phyloP scores from a whole-genome alignment of 2,113 vertebrate genomes.

The Grammatotria lemairii region DNA sequence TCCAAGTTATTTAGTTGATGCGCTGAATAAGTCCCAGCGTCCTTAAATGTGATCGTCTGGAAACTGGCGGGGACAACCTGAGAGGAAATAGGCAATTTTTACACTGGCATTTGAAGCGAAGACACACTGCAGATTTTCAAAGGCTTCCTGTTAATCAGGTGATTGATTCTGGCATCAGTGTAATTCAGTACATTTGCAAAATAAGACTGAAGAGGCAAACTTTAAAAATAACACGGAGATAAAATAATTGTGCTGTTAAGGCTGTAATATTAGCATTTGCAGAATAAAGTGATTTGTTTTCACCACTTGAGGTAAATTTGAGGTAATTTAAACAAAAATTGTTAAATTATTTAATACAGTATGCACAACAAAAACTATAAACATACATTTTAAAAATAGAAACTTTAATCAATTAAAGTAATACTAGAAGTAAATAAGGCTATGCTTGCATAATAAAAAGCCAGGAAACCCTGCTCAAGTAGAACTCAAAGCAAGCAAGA shows the following conservation, averaged over 20 bases:
- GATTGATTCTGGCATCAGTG: background rate
- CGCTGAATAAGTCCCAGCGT: background rate
- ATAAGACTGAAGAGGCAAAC: background rate
- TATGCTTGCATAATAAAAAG: background rate
- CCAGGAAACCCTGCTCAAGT: background rate
- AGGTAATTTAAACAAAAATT: background rate
- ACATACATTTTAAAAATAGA: background rate
- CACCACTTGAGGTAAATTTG: background rate
- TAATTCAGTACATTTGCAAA: background rate
- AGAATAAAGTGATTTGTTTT: background rate
- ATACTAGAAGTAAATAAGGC: background rate
- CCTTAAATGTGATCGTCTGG: background rate
- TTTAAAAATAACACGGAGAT: background rate
- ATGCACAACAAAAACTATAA: background rate
- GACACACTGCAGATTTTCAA: background rate
- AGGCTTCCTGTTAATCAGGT: background rate
- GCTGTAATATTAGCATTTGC: background rate
- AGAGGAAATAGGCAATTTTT: background rate
- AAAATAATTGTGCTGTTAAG: background rate
- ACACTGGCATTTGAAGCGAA: background rate
- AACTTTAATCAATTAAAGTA: background rate
- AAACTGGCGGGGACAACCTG: constrained; percentile 29
- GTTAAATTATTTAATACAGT: background rate
- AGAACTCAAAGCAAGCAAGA: background rate
- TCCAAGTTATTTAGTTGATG: constrained; percentile 45